A percentile compares a stretch with the other conserved stretches of the same genome.
Conservation (phyloP, 2,113 vertebrate species). For the Lynx canadensis region DNA sequence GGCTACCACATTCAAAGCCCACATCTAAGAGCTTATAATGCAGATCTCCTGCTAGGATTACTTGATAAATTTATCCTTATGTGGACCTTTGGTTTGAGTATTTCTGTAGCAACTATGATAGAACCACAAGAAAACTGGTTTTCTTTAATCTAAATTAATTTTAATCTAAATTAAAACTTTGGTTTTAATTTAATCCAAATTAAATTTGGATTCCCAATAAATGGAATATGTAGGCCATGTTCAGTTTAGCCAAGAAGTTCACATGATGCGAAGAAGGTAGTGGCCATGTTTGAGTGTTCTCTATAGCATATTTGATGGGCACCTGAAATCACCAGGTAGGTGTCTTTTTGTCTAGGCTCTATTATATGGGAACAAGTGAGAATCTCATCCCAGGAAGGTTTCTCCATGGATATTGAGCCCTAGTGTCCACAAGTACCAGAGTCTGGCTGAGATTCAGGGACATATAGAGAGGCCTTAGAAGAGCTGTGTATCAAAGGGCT, state of each 20-base stretch:
- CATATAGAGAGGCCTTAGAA: neutral
- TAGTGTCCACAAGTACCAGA: neutral
- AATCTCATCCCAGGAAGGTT: neutral
- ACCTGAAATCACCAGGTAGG: neutral
- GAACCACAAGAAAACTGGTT: neutral
- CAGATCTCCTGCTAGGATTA: neutral
- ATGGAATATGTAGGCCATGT: neutral
- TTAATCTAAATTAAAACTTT: no score
- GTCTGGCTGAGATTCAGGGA: neutral
- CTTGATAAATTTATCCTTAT: neutral
- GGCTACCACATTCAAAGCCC: neutral
- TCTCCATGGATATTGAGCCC: neutral
- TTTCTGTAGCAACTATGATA: neutral
- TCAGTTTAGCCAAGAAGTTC: neutral
- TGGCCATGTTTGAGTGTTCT: neutral
- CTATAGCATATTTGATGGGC: neutral
- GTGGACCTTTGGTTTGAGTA: neutral
- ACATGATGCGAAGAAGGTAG: neutral
- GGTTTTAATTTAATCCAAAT: neutral
- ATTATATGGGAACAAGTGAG: neutral
- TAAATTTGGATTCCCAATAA: neutral
- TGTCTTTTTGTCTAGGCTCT: neutral
- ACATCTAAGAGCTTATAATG: neutral
- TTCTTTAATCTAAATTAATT: no score
- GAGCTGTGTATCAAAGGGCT: neutral